Conservation (phyloP, 2,888 invertebrate genomes). For the Vesta saturnalis region DNA sequence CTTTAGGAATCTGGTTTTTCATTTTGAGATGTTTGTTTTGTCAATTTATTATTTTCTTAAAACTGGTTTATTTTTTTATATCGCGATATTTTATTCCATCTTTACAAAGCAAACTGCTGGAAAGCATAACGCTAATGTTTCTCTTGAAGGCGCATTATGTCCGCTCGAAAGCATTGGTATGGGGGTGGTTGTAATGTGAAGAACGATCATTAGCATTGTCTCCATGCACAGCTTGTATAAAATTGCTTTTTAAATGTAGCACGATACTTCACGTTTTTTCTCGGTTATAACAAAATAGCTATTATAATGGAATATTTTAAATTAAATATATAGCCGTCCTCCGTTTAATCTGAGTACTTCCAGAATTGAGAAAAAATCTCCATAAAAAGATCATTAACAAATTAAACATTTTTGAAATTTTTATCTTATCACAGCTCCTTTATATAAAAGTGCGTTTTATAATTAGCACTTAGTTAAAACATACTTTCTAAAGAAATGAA, state of each 20-base stretch:
- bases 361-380: neutral
- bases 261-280: constrained; percentile 38
- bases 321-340: constrained; percentile 13
- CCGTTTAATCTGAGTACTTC: constrained; percentile 6
- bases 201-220: constrained; percentile 41
- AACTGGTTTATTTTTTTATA: constrained; percentile 22
- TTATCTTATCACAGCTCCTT: too few species aligned
- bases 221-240: constrained; percentile 40
- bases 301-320: constrained; percentile 25
- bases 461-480: too few species aligned
- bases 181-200: constrained; percentile 27
- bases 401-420: neutral
- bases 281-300: constrained; percentile 30
- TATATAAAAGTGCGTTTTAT: too few species aligned
- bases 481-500: too few species aligned
- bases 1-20: too few species aligned
- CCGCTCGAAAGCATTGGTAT: constrained; percentile 17
- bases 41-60: neutral
- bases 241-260: constrained; percentile 39
- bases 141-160: constrained; percentile 32
- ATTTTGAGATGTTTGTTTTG: too few species aligned
- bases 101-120: constrained; percentile 27
- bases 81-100: constrained; percentile 27
- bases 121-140: constrained; percentile 37
- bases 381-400: neutral